Evolutionary conservation across 2,888 invertebrate species (phyloP).

Genomic region (Sarcophaga subvicina): DNA sequence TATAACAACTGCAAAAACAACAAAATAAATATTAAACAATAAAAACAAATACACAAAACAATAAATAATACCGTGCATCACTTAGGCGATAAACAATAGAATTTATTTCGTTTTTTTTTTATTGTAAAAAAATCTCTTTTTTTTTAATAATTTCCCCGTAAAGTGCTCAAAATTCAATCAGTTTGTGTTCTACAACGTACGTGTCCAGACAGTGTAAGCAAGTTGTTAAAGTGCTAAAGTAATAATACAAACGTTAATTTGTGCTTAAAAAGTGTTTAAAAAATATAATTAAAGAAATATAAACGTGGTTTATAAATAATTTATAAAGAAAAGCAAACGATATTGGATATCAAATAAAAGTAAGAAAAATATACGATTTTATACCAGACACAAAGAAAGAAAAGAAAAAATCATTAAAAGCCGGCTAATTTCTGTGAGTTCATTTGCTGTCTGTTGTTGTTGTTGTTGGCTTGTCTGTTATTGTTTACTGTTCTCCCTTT

Average conservation of each 20-base stretch:
- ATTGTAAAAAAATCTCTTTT: neutral
- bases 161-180: conserved; percentile 43
- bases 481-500: neutral
- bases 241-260: too few species aligned
- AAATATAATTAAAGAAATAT: neutral
- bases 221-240: neutral
- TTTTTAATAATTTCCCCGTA: conserved; percentile 28
- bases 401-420: neutral
- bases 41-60: conserved; percentile 41
- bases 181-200: conserved; percentile 53
- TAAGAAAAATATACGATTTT: neutral
- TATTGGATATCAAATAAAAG: neutral
- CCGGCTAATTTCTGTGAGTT: conserved; percentile 32
- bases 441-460: conserved; percentile 26
- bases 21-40: conserved; percentile 12
- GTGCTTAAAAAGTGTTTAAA: neutral
- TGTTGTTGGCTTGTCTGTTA: neutral
- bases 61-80: conserved; percentile 11
- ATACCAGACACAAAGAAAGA: conserved; percentile 35
- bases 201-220: conserved; percentile 20
- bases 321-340: neutral
- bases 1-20: conserved; percentile 21
- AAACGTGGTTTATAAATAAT: neutral
- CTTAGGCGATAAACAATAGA: conserved; percentile 47
- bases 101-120: neutral